Percentiles rank a stretch among this genome's conserved stretches.
phyloP scores from a whole-genome alignment of 2,797 vertebrate genomes.

The Ceyx erithaca region DNA sequence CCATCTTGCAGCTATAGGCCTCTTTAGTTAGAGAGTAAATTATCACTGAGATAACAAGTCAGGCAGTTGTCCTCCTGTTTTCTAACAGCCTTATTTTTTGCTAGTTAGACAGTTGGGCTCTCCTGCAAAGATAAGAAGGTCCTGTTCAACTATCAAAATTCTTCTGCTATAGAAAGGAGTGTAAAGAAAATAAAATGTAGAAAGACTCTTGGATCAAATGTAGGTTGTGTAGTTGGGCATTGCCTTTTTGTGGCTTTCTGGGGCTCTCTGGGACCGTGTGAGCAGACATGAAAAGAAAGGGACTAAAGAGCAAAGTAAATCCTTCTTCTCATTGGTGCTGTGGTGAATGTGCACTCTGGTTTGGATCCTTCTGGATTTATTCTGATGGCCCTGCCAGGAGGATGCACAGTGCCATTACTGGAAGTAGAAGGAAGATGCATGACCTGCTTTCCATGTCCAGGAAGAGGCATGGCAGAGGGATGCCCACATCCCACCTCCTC shows the following conservation, averaged over 20 bases:
- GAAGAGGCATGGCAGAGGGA: background rate
- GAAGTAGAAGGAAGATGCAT: background rate
- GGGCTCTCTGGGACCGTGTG: background rate
- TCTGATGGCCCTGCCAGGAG: background rate
- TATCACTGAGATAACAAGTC: constrained; percentile 16
- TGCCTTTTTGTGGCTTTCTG: background rate
- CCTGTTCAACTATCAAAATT: background rate
- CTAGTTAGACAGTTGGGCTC: background rate
- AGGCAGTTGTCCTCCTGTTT: background rate
- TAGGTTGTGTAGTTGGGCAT: background rate
- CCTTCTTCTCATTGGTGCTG: background rate
- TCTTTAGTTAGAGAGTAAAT: constrained; percentile 45
- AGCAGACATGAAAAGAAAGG: background rate
- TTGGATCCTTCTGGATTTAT: background rate
- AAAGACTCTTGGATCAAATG: background rate
- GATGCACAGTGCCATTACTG: too few species aligned
- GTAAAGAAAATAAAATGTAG: background rate
- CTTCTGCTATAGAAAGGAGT: background rate
- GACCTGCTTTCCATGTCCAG: background rate
- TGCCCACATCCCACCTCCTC: background rate
- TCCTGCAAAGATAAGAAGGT: background rate
- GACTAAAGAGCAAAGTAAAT: background rate
- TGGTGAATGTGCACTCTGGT: background rate
- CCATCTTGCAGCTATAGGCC: background rate
- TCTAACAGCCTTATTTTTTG: background rate